Evolutionary conservation across 2,113 vertebrate genomes (phyloP).

Genomic region (Uropsilus gracilis): DNA sequence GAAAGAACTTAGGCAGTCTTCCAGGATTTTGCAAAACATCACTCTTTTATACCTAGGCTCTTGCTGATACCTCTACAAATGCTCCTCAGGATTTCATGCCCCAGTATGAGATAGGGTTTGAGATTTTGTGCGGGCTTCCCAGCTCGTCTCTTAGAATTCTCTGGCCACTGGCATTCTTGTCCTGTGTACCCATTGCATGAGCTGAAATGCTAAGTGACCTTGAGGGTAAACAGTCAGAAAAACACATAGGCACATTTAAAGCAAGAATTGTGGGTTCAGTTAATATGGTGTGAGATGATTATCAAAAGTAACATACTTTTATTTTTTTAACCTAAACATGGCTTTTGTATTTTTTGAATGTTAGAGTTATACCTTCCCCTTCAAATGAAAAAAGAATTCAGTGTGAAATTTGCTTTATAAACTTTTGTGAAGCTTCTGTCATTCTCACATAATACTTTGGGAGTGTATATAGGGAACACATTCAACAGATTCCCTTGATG

Average conservation of each 20-base stretch:
- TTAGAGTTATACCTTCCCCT: slow-evolving; percentile 58
- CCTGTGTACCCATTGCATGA: neutral
- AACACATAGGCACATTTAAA: slow-evolving; percentile 15
- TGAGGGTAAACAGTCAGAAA: slow-evolving; percentile 35
- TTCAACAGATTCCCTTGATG: slow-evolving; percentile 62
- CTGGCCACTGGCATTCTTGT: neutral
- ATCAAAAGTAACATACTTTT: neutral
- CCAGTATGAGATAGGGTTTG: slow-evolving; percentile 17
- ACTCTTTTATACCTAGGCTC: slow-evolving; percentile 77
- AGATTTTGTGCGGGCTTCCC: slow-evolving; percentile 34
- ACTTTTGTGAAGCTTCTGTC: slow-evolving; percentile 51
- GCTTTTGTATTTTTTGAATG: slow-evolving; percentile 53
- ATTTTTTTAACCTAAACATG: slow-evolving; percentile 50
- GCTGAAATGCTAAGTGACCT: slow-evolving; percentile 1
- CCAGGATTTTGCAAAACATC: slow-evolving; percentile 81
- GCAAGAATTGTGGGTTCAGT: slow-evolving; percentile 26
- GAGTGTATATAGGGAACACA: slow-evolving; percentile 48
- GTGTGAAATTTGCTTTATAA: slow-evolving; percentile 74
- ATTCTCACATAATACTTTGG: slow-evolving; percentile 57
- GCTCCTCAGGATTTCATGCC: slow-evolving; percentile 19
- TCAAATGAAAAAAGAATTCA: slow-evolving; percentile 72
- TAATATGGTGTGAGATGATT: slow-evolving; percentile 30
- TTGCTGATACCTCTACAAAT: slow-evolving; percentile 38
- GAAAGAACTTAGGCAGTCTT: slow-evolving; percentile 78
- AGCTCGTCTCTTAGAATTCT: slow-evolving; percentile 40